Conservation (phyloP, 2,113 vertebrate genomes). For the Corythaeola cristata region DNA sequence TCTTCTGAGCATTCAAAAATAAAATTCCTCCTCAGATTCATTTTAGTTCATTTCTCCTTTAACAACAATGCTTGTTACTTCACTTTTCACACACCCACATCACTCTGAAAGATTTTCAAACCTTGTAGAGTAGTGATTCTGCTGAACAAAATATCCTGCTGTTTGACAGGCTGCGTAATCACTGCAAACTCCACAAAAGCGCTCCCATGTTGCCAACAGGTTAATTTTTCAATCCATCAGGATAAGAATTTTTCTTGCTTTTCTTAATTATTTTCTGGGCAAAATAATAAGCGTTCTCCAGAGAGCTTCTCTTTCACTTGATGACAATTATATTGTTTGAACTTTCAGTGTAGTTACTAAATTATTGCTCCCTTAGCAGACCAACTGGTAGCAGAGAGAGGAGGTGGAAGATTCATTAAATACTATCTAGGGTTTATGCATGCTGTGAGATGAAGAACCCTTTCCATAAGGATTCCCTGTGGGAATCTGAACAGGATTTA, state of each 20-base stretch:
- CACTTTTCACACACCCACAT: conserved; percentile 34
- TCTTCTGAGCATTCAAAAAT: conserved; percentile 35
- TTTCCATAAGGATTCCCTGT: not conserved
- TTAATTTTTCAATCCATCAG: conserved; percentile 17
- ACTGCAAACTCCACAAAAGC: not conserved
- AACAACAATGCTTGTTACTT: conserved; percentile 16
- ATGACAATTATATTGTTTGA: not conserved
- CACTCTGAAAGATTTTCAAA: conserved; percentile 8
- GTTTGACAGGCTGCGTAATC: conserved; percentile 20
- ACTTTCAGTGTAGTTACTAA: not conserved
- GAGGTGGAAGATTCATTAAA: not conserved
- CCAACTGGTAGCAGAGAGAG: not conserved
- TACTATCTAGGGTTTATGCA: not conserved
- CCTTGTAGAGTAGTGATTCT: not conserved
- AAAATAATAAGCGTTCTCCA: conserved; percentile 4
- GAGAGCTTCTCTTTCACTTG: not conserved
- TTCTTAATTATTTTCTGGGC: not conserved
- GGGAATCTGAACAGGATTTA: not conserved
- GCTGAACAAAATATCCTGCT: conserved; percentile 2
- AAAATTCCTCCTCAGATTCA: conserved; percentile 43
- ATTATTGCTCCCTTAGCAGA: not conserved
- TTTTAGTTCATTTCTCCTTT: conserved; percentile 36
- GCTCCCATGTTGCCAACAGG: not conserved
- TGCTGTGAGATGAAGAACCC: not conserved
- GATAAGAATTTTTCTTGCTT: not conserved